Conservation (phyloP, 2,888 invertebrate species). For the Brachyptera risi region DNA sequence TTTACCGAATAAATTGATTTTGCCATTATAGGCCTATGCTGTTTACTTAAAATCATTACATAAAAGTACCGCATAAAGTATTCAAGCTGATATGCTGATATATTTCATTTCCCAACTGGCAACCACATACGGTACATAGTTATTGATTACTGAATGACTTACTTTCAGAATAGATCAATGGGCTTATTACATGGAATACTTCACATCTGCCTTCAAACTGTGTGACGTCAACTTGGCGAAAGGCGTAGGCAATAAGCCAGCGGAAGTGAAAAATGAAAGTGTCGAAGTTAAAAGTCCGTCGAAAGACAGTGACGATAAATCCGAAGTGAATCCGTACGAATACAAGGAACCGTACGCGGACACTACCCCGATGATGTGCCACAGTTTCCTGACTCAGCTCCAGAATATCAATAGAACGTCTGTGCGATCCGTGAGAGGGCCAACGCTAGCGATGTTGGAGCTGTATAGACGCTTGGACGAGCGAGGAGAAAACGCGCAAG, state of each 20-base stretch:
- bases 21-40: no score
- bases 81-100: no score
- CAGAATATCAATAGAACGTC: constrained; percentile 25
- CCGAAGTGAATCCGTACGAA: not conserved
- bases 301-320: constrained; percentile 26
- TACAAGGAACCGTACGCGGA: constrained; percentile 33
- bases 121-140: no score
- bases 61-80: no score
- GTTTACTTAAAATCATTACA: no score
- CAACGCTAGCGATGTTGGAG: constrained; percentile 79
- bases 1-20: no score
- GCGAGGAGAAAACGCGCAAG: constrained; percentile 50
- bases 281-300: no score
- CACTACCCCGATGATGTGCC: constrained; percentile 41
- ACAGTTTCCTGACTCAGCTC: constrained; percentile 43
- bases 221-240: constrained; percentile 11
- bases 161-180: constrained; percentile 62
- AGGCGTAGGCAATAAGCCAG: constrained; percentile 32
- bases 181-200: constrained; percentile 69
- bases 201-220: constrained; percentile 65
- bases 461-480: constrained; percentile 59
- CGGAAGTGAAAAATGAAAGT: no score
- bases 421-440: constrained; percentile 58
- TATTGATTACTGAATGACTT: no score
- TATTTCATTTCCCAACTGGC: no score